Percentiles rank a stretch among this genome's conserved stretches.
Evolutionary conservation across 2,113 vertebrate genomes (phyloP).

Genomic region (Micronycteris hirsuta): DNA sequence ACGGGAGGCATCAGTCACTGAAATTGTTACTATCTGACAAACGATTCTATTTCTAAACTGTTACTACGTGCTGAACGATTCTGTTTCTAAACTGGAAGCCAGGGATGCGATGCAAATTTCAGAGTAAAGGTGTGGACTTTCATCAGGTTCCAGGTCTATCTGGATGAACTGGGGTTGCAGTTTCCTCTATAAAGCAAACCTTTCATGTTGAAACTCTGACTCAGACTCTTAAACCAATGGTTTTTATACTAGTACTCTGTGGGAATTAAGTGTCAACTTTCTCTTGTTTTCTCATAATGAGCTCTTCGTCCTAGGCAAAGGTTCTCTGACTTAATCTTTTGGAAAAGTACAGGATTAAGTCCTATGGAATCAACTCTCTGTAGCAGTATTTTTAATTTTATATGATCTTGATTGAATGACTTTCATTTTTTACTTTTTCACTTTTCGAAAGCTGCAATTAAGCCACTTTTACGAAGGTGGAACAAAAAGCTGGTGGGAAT

Average conservation of each 20-base stretch:
- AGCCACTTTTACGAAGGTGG: conserved; percentile 38
- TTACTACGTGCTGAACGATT: conserved; percentile 37
- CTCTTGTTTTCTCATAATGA: conserved; percentile 41
- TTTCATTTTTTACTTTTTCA: not conserved
- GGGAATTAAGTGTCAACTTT: conserved; percentile 66
- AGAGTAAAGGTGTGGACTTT: conserved; percentile 74
- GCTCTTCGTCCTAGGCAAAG: conserved; percentile 35
- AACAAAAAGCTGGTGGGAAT: conserved; percentile 14
- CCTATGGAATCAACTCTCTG: not conserved
- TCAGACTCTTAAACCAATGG: conserved; percentile 42
- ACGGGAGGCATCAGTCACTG: conserved; percentile 27
- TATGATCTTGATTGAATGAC: not conserved
- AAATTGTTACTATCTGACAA: conserved; percentile 12
- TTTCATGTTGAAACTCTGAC: conserved; percentile 74
- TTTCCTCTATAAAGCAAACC: conserved; percentile 71
- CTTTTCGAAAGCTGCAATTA: conserved; percentile 52
- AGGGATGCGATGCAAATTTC: conserved; percentile 70
- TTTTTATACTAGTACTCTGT: conserved; percentile 42
- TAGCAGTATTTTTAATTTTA: not conserved
- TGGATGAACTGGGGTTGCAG: conserved; percentile 61
- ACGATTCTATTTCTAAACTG: conserved; percentile 49
- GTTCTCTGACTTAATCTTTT: conserved; percentile 11
- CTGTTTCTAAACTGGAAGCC: conserved; percentile 48
- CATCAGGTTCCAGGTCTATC: conserved; percentile 71
- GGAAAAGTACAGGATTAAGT: not conserved